phyloP scores from a whole-genome alignment of 2,888 invertebrate genomes.

The Amblyjoppa fuscipennis region DNA sequence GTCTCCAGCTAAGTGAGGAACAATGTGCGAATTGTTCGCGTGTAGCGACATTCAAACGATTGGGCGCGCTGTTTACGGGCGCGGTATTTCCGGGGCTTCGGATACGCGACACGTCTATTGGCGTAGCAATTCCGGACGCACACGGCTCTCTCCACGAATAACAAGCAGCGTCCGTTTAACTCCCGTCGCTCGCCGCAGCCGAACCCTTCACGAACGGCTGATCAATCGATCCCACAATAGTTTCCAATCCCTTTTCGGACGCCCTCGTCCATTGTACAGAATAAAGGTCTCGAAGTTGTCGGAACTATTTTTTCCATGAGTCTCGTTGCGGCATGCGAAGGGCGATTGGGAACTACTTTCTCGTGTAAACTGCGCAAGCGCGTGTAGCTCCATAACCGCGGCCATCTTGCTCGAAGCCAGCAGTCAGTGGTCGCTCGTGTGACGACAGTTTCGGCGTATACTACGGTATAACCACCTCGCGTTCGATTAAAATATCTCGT shows the following conservation, averaged over 20 bases:
- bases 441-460: slow-evolving; percentile 74
- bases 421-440: slow-evolving; percentile 82
- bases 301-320: slow-evolving; percentile 48
- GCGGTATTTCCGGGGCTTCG: slow-evolving; percentile 84
- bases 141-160: slow-evolving; percentile 29
- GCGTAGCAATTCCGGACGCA: slow-evolving; percentile 68
- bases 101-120: slow-evolving; percentile 75
- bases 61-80: slow-evolving; percentile 81
- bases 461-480: slow-evolving; percentile 72
- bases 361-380: slow-evolving; percentile 75
- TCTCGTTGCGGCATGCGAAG: slow-evolving; percentile 35
- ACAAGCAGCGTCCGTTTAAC: neutral
- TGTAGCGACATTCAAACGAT: slow-evolving; percentile 74
- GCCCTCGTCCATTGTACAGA: neutral
- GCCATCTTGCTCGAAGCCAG: slow-evolving; percentile 81
- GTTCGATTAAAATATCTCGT: slow-evolving; percentile 54
- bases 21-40: slow-evolving; percentile 75
- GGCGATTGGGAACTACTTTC: slow-evolving; percentile 70
- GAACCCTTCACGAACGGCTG: slow-evolving; percentile 10
- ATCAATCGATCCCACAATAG: slow-evolving; percentile 19
- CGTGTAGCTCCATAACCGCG: slow-evolving; percentile 70
- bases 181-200: slow-evolving; percentile 44
- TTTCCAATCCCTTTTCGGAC: slow-evolving; percentile 8
- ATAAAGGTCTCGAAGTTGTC: slow-evolving; percentile 1
- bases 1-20: slow-evolving; percentile 55